phyloP scores from a whole-genome alignment of 1,140 invertebrate genomes.

The Scaptomyza graminum region DNA sequence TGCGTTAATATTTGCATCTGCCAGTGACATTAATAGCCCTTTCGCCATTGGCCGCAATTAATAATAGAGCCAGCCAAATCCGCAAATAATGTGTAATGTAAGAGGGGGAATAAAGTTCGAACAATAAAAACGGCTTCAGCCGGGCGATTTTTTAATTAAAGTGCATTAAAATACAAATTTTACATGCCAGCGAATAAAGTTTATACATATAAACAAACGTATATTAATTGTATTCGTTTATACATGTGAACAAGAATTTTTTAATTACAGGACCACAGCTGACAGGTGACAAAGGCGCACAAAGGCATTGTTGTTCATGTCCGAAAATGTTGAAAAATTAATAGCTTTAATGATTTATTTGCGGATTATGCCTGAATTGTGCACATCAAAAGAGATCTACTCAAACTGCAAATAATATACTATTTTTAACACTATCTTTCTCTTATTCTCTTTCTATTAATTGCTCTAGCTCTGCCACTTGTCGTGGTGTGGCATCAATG shows the following conservation, averaged over 20 bases:
- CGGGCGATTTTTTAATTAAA: conserved; percentile 71
- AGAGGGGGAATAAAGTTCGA: conserved; percentile 35
- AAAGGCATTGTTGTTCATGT: not conserved
- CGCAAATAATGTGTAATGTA: conserved; percentile 63
- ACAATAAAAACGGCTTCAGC: conserved; percentile 57
- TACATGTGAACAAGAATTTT: conserved; percentile 39
- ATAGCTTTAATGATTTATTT: conserved; percentile 45
- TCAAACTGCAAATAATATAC: not conserved
- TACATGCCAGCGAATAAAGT: conserved; percentile 17
- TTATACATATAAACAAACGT: conserved; percentile 14
- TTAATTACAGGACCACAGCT: conserved; percentile 57
- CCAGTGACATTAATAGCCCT: conserved; percentile 9
- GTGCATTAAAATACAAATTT: conserved; percentile 62
- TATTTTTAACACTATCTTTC: conserved; percentile 6
- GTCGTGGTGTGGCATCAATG: not conserved
- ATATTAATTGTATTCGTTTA: conserved; percentile 31
- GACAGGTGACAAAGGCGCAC: conserved; percentile 27
- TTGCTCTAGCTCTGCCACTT: not conserved
- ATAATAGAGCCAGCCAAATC: conserved; percentile 66
- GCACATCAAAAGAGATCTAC: conserved; percentile 20
- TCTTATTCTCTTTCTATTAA: not conserved
- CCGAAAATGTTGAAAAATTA: conserved; percentile 26
- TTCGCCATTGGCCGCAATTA: conserved; percentile 55
- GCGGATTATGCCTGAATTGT: conserved; percentile 44
- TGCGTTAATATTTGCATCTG: conserved; percentile 49